These are phyloP conservation scores for Pollachius pollachius DNA, from an alignment of 2,113 vertebrate genomes.

Conservation along the genomic window DNA sequence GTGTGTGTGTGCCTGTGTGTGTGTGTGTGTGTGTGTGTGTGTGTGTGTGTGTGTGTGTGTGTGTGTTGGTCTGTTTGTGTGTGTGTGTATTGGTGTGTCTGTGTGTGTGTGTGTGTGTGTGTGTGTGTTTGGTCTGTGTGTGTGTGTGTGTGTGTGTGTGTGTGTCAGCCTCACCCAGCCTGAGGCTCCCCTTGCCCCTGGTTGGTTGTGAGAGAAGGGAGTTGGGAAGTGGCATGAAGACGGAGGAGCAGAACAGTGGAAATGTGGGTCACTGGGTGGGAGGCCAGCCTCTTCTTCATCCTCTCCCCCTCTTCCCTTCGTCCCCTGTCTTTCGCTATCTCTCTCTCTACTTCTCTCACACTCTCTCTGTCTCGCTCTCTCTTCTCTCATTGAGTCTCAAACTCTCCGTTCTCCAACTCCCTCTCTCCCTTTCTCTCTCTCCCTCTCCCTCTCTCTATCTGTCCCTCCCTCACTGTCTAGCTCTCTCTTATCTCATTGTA, in stretches of 20 bases:
- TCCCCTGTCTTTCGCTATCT: too few relatives aligned
- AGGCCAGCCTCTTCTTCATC: too few relatives aligned
- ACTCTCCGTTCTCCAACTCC: too few relatives aligned
- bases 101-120: background rate
- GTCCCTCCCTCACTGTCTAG: too few relatives aligned
- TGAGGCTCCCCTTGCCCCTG: conserved; percentile 22
- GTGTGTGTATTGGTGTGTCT: background rate
- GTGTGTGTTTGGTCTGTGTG: background rate
- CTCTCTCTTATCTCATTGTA: too few relatives aligned
- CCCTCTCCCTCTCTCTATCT: too few relatives aligned
- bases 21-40: background rate
- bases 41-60: too few relatives aligned
- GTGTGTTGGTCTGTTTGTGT: background rate
- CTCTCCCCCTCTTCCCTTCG: too few relatives aligned
- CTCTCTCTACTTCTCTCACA: too few relatives aligned
- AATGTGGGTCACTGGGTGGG: conserved; percentile 45
- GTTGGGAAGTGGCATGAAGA: conserved; percentile 22
- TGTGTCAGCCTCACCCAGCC: conserved; percentile 7
- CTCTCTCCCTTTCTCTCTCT: too few relatives aligned
- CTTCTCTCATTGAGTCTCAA: too few relatives aligned
- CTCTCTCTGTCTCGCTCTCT: too few relatives aligned
- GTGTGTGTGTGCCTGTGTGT: background rate
- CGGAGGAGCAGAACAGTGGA: conserved; percentile 21
- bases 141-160: background rate
- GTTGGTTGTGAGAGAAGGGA: conserved; percentile 24